A percentile compares a stretch with the other conserved stretches of the same genome.
These are phyloP conservation scores for Enteromius mattozi DNA, from an alignment of 2,797 vertebrate genomes.

Conservation along the genomic window DNA sequence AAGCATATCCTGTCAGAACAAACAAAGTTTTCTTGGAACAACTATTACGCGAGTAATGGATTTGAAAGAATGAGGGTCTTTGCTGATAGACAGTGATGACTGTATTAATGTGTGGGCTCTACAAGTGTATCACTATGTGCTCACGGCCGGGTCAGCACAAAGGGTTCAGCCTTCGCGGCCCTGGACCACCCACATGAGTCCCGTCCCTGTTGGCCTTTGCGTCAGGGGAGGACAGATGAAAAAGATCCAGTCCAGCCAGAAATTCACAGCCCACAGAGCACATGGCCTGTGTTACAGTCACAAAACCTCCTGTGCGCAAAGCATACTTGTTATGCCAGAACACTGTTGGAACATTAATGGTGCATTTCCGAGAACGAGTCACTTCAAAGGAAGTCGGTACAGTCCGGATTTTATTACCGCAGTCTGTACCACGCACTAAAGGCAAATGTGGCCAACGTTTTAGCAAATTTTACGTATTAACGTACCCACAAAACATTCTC, in stretches of 20 bases:
- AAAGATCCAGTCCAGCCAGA: constrained; percentile 50
- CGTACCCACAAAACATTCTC: not conserved
- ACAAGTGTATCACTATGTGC: constrained; percentile 20
- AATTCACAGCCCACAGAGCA: constrained; percentile 74
- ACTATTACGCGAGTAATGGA: not conserved
- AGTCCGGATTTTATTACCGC: constrained; percentile 25
- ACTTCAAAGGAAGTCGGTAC: not conserved
- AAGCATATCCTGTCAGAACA: constrained; percentile 2
- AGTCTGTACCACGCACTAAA: not conserved
- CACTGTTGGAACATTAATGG: not conserved
- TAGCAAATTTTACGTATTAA: not conserved
- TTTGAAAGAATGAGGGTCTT: constrained; percentile 14
- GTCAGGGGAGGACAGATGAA: constrained; percentile 54
- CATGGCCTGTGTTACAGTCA: constrained; percentile 63
- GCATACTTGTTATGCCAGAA: constrained; percentile 2
- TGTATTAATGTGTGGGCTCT: constrained; percentile 18
- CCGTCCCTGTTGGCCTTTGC: constrained; percentile 33
- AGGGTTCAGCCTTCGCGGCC: constrained; percentile 30
- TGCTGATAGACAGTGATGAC: constrained; percentile 7
- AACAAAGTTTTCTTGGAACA: constrained; percentile 32
- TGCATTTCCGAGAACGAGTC: constrained; percentile 13
- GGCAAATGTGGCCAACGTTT: not conserved
- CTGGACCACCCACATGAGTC: constrained; percentile 28
- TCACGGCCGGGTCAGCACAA: constrained; percentile 21
- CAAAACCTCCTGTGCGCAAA: constrained; percentile 4